phyloP scores from a whole-genome alignment of 2,888 invertebrate species.

The Microplitis manilae region DNA sequence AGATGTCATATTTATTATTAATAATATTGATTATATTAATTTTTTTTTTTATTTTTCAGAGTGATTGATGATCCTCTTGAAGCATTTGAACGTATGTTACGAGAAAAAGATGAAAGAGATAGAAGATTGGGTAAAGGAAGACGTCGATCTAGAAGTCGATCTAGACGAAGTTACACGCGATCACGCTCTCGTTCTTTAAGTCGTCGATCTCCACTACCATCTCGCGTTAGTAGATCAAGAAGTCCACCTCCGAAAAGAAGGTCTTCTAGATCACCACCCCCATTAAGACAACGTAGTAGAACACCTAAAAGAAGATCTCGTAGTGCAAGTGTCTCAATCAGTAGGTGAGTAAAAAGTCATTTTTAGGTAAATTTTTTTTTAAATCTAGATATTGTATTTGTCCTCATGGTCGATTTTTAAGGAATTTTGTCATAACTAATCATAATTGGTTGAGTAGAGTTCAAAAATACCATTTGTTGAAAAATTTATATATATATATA shows the following conservation, averaged over 20 bases:
- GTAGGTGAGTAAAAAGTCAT: conserved; percentile 70
- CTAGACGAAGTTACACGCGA: conserved; percentile 72
- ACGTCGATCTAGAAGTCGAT: conserved; percentile 72
- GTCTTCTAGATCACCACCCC: conserved; percentile 64
- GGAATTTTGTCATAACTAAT: no score
- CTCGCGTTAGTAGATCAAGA: conserved; percentile 68
- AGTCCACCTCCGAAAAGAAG: conserved; percentile 69
- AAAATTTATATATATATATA: no score
- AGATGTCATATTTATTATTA: conserved; percentile 3
- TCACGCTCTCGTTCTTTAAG: conserved; percentile 70
- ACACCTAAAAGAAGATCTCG: conserved; percentile 69
- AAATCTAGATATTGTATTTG: no score
- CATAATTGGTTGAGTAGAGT: no score
- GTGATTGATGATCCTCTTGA: conserved; percentile 88
- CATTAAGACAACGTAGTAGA: conserved; percentile 65
- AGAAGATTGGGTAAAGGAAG: conserved; percentile 78
- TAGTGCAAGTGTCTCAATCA: conserved; percentile 74
- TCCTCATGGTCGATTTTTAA: no score
- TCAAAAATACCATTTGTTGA: no score
- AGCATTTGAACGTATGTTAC: conserved; percentile 88
- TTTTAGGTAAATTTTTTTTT: no score
- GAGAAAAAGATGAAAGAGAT: conserved; percentile 86
- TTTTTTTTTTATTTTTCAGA: conserved; percentile 70
- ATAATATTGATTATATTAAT: conserved; percentile 11
- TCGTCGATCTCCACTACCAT: conserved; percentile 66